phyloP scores from a whole-genome alignment of 2,888 invertebrate species.

The Suillia variegata region DNA sequence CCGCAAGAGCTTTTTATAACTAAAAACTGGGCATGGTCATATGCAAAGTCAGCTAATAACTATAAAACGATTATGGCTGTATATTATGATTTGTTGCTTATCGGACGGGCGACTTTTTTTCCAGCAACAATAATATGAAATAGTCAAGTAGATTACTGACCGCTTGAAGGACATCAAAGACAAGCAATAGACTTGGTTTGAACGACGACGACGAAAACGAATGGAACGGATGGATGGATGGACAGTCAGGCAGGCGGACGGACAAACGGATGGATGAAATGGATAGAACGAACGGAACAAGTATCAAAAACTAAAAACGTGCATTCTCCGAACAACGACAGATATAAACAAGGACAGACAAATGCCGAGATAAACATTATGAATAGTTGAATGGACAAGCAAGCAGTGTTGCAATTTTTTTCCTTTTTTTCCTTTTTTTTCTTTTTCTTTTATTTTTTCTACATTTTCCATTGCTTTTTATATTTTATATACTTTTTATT shows the following conservation, averaged over 20 bases:
- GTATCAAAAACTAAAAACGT: too few relatives aligned
- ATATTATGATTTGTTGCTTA: too few relatives aligned
- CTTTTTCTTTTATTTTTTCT: too few relatives aligned
- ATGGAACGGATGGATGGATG: not conserved
- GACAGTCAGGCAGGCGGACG: not conserved
- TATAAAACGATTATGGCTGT: too few relatives aligned
- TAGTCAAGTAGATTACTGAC: constrained; percentile 18
- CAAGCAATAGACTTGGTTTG: not conserved
- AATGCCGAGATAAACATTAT: constrained; percentile 7
- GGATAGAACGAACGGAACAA: not conserved
- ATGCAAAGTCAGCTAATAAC: too few relatives aligned
- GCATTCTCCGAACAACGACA: too few relatives aligned
- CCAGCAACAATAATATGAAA: not conserved
- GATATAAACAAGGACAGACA: not conserved
- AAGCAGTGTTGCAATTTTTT: too few relatives aligned
- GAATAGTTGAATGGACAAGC: constrained; percentile 8
- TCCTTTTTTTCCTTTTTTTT: not conserved
- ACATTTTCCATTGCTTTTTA: too few relatives aligned
- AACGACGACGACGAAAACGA: not conserved
- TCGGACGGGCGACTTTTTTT: constrained; percentile 2
- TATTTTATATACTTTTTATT: not conserved
- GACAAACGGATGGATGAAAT: constrained; percentile 1
- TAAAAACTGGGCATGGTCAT: too few relatives aligned
- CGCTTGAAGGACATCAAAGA: constrained; percentile 14
- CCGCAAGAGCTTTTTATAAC: too few relatives aligned